Conservation (phyloP, 2,113 vertebrate species). For the Grammomys dolichurus region DNA sequence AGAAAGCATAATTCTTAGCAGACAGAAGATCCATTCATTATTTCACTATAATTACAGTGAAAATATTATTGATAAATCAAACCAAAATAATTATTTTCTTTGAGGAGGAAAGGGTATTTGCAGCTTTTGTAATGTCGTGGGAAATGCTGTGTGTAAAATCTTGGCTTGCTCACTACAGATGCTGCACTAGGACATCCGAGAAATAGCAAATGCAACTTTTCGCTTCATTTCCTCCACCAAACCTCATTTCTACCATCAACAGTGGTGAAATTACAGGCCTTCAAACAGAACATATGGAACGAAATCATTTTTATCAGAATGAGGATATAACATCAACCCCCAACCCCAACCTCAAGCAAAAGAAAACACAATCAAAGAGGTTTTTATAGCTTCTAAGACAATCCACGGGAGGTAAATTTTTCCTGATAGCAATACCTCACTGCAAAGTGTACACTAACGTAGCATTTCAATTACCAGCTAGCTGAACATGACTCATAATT, state of each 20-base stretch:
- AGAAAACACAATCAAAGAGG: constrained; percentile 70
- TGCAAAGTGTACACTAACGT: constrained; percentile 61
- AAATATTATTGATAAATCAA: constrained; percentile 87
- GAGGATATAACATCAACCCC: constrained; percentile 46
- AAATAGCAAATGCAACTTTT: constrained; percentile 70
- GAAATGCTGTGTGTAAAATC: constrained; percentile 79
- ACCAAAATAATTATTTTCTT: constrained; percentile 81
- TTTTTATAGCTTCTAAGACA: constrained; percentile 70
- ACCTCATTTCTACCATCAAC: constrained; percentile 77
- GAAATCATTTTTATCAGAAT: constrained; percentile 77
- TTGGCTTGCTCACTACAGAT: constrained; percentile 23
- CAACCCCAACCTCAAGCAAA: constrained; percentile 66
- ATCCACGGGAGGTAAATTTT: constrained; percentile 68
- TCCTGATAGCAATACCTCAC: constrained; percentile 15
- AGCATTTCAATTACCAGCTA: constrained; percentile 75
- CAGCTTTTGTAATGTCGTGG: constrained; percentile 75
- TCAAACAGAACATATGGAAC: constrained; percentile 68
- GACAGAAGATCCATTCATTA: constrained; percentile 87
- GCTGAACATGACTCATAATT: constrained; percentile 65
- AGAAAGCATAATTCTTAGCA: constrained; percentile 83
- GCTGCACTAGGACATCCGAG: constrained; percentile 60
- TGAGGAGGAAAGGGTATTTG: constrained; percentile 76
- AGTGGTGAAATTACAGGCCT: constrained; percentile 72
- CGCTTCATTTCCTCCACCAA: constrained; percentile 74
- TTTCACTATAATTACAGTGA: constrained; percentile 86